Conservation (phyloP, 2,113 vertebrate genomes). For the Nannobrachium achirus region DNA sequence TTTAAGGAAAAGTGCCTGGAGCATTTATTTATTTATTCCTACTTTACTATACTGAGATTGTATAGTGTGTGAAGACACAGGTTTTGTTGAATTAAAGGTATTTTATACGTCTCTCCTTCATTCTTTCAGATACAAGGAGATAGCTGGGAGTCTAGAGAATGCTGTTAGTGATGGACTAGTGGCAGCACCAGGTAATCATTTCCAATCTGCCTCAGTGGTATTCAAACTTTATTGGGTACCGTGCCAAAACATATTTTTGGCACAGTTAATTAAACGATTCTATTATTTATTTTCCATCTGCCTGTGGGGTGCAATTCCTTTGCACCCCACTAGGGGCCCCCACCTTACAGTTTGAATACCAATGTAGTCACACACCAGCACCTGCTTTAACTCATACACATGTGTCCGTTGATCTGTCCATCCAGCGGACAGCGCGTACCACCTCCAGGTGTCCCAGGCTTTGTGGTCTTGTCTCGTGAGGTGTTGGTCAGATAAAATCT, state of each 20-base stretch:
- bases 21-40: too few species aligned
- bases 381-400: not conserved
- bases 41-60: too few species aligned
- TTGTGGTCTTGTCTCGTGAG: slow-evolving; percentile 85
- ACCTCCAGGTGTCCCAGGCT: slow-evolving; percentile 87
- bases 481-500: slow-evolving; percentile 93
- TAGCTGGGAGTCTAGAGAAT: slow-evolving; percentile 90
- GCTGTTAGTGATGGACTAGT: slow-evolving; percentile 83
- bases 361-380: not conserved
- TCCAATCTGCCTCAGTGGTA: not conserved
- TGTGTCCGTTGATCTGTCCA: slow-evolving; percentile 13
- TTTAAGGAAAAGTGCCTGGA: too few species aligned
- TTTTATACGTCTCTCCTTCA: too few species aligned
- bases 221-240: too few species aligned
- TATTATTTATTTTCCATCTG: too few species aligned
- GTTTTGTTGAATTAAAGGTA: too few species aligned
- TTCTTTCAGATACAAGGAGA: slow-evolving; percentile 89
- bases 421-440: slow-evolving; percentile 84
- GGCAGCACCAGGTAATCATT: slow-evolving; percentile 85
- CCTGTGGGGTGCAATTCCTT: too few species aligned
- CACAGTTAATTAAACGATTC: too few species aligned
- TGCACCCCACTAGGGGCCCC: not conserved
- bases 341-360: not conserved
- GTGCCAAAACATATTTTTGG: too few species aligned
- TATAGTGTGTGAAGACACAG: too few species aligned